Conservation (phyloP, 2,888 invertebrate species). For the Ectemnius continuus region DNA sequence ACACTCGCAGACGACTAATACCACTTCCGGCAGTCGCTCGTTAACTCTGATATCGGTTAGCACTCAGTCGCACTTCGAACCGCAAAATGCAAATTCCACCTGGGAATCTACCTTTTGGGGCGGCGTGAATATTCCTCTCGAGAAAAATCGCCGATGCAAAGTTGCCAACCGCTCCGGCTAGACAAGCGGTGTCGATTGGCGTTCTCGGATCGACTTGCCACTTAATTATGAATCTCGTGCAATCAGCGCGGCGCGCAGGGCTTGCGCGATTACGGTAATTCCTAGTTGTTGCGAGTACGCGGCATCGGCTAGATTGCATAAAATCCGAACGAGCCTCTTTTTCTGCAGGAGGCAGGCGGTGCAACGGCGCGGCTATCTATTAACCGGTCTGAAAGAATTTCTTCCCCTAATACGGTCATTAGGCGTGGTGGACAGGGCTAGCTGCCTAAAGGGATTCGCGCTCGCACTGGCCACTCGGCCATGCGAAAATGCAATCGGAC, state of each 20-base stretch:
- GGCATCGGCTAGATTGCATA: conserved; percentile 53
- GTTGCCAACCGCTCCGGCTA: no score
- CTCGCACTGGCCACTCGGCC: conserved; percentile 40
- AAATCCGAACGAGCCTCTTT: conserved; percentile 56
- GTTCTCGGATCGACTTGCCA: conserved; percentile 18
- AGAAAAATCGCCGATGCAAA: no score
- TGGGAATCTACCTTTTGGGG: no score
- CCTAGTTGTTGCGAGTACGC: conserved; percentile 26
- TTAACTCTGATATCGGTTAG: no score
- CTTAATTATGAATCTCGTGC: conserved; percentile 67
- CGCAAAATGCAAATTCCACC: no score
- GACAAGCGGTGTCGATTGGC: no score
- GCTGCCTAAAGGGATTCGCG: conserved; percentile 8
- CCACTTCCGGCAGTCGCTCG: no score
- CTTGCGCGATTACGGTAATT: conserved; percentile 57
- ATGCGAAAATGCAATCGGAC: conserved; percentile 69
- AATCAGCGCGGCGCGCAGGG: conserved; percentile 7
- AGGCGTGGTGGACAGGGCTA: conserved; percentile 36
- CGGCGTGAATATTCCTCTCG: no score
- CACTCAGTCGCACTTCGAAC: no score
- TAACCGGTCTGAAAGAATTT: conserved; percentile 60
- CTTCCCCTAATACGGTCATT: conserved; percentile 71
- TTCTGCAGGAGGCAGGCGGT: conserved; percentile 36
- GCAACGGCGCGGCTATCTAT: conserved; percentile 52
- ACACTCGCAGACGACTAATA: conserved; percentile 22